Evolutionary conservation across 92 coral and sea anemone species (phyloP).

Genomic region (Chrysogorgia sp.): DNA sequence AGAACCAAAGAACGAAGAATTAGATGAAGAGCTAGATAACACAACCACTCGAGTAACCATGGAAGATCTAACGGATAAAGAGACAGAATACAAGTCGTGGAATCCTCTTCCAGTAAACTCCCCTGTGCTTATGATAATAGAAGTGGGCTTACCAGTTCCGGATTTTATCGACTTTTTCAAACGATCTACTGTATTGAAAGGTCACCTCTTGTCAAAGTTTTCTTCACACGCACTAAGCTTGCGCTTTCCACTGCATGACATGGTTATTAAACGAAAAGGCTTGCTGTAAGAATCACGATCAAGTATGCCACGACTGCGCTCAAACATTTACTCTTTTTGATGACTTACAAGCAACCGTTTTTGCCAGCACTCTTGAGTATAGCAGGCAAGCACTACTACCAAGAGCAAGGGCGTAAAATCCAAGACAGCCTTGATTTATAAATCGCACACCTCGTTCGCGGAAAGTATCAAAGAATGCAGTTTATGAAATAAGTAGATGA

Average conservation of each 20-base stretch:
- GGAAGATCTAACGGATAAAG: conserved; percentile 19
- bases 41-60: conserved; percentile 1
- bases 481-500: too few species aligned
- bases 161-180: too few species aligned
- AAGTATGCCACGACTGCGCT: conserved; percentile 20
- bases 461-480: too few species aligned
- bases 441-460: conserved; percentile 29
- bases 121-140: conserved; percentile 29
- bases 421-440: not conserved
- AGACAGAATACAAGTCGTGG: conserved; percentile 8
- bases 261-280: too few species aligned
- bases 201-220: too few species aligned
- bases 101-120: conserved; percentile 25
- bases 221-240: too few species aligned
- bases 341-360: conserved; percentile 32
- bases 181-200: too few species aligned
- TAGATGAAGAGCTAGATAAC: not conserved
- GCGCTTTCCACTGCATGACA: too few species aligned
- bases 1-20: not conserved
- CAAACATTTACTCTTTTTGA: conserved; percentile 39
- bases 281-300: conserved; percentile 3
- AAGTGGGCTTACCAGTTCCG: too few species aligned
- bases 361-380: too few species aligned
- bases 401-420: too few species aligned
- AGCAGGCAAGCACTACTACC: not conserved